Percentiles rank a stretch among this genome's conserved stretches.
Evolutionary conservation across 2,797 vertebrate genomes (phyloP).

Genomic region (Macropus fuliginosus): DNA sequence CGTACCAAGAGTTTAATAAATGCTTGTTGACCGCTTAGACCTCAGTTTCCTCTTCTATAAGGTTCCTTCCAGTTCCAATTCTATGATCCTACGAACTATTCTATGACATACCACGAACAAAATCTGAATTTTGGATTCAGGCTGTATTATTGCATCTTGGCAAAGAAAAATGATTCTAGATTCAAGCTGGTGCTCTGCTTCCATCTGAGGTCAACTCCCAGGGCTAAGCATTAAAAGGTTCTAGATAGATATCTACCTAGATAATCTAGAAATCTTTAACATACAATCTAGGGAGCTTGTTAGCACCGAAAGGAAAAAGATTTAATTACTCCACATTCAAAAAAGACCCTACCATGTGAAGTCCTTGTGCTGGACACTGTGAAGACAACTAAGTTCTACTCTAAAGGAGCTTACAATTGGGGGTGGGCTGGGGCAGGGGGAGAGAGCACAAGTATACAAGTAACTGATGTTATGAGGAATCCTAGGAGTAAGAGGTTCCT

Average conservation of each 20-base stretch:
- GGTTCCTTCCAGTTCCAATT: neutral
- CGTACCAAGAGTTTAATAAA: neutral
- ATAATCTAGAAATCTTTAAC: conserved; percentile 12
- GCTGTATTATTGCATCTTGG: neutral
- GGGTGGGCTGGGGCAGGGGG: no score
- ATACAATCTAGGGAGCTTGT: conserved; percentile 20
- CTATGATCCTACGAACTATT: neutral
- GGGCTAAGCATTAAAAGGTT: conserved; percentile 12
- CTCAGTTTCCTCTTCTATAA: neutral
- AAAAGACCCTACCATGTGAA: no score
- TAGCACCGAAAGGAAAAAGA: neutral
- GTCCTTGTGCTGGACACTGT: no score
- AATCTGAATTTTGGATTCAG: conserved; percentile 33
- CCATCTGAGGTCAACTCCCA: neutral
- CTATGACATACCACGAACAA: neutral
- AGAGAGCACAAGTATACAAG: neutral
- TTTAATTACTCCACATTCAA: neutral
- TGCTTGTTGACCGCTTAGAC: neutral
- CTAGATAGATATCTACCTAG: neutral
- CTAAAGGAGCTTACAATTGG: no score
- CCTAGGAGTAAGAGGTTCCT: neutral
- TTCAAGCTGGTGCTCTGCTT: neutral
- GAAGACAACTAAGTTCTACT: no score
- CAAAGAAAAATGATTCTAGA: neutral
- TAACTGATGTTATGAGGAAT: neutral